These are phyloP conservation scores for Ameiurus melas DNA, from an alignment of 2,113 vertebrate species.

Conservation along the genomic window DNA sequence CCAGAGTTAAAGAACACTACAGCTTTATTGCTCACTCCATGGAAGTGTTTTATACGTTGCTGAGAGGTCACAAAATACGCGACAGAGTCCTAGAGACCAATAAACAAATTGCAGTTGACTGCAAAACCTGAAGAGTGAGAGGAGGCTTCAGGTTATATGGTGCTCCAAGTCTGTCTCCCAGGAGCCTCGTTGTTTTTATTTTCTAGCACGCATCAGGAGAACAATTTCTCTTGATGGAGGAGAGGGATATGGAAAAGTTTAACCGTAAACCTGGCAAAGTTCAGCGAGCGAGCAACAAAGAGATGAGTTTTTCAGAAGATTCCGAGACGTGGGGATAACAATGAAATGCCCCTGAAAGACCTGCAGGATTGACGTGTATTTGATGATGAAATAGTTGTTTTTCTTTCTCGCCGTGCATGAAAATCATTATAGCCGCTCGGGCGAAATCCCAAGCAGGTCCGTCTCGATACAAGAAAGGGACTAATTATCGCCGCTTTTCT, in stretches of 20 bases:
- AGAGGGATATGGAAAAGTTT: conserved; percentile 1
- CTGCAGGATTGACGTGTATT: not conserved
- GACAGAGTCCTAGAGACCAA: not conserved
- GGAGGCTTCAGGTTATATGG: not conserved
- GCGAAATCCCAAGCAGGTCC: conserved; percentile 1
- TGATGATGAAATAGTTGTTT: conserved; percentile 17
- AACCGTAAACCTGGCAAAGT: not conserved
- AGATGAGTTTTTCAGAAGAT: not conserved
- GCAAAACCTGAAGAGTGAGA: not conserved
- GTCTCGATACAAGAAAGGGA: not conserved
- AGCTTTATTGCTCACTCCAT: not conserved
- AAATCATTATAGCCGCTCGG: not conserved
- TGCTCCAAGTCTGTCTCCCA: not conserved
- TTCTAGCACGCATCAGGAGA: not conserved
- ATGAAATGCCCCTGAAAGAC: conserved; percentile 11
- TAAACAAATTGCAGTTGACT: not conserved
- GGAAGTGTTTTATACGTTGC: not conserved
- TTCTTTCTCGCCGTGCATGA: not conserved
- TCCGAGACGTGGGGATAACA: not conserved
- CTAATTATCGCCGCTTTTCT: not conserved
- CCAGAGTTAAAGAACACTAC: not conserved
- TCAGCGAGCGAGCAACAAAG: not conserved
- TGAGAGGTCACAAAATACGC: not conserved
- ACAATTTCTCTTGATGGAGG: conserved; percentile 9
- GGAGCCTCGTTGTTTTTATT: not conserved